Base-by-base conservation (phyloP, 2,797 vertebrate species). In the Gallinago solitaria region DNA sequence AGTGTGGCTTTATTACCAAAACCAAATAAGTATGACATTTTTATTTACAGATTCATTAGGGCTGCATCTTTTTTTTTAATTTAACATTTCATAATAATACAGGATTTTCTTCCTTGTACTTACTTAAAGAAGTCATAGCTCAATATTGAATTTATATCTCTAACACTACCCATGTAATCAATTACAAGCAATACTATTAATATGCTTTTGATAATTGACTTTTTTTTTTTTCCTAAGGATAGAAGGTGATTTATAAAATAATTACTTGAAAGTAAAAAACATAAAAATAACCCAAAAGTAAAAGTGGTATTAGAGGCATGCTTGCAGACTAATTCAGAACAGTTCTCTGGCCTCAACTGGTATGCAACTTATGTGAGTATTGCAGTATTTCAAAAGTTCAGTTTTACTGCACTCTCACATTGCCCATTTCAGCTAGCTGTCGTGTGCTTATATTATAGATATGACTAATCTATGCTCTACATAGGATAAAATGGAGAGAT, bases 381-480 rank as follows among this genome's bases (percentile, higher is more conserved):
- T 71, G n/a, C 19, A 35, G 24, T n/a, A n/a, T 53, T 51, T 11
- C 30, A 45, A 65, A n/a, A 63, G 7, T 35, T 75, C 28, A 5
- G 10, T 50, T 73, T 69, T 41, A 32, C 25, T 83, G 47, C 57
- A 21, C 33, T 70, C 17, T 65, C 20, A 16, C 25, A 9, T 24
- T 81, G n/a, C 25, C 45, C 23, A 14, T 81, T 86, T 81, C 64
- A 78, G 27, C 43, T 75, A 69, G 10, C 39, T 83, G 39, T 60
- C 23, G 0, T 51, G 15, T 14, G 32, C 11, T 61, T 74, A 9
- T 12, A 13, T 32, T 32, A 54, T 17, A 68, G 64, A 24, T n/a
- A 56, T 1, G 15, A 59, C 17, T 47, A 13, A 53, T 33, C 50
- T 33, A 0, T 45, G 25, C 4, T 41, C 32, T 64, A 33, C 0